These are phyloP conservation scores for Mobula hypostoma DNA, from an alignment of 2,113 vertebrate species.

Conservation along the genomic window DNA sequence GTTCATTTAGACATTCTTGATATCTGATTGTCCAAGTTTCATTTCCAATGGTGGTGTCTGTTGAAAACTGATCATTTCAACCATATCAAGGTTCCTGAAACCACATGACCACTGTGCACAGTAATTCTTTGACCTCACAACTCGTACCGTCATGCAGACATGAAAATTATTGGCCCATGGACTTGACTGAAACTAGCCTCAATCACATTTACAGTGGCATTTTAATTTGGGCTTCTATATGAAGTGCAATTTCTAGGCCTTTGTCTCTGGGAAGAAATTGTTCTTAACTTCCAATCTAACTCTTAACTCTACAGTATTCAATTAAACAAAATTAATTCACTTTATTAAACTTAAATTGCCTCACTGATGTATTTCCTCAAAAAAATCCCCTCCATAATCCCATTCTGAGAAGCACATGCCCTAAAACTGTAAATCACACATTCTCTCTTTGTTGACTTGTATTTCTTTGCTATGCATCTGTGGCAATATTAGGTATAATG, in stretches of 20 bases:
- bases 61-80: no score
- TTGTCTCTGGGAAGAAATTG: neutral
- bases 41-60: no score
- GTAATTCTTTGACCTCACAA: no score
- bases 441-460: neutral
- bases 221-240: no score
- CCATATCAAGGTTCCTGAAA: no score
- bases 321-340: neutral
- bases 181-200: no score
- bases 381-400: neutral
- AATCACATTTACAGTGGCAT: no score
- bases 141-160: no score
- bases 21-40: no score
- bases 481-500: neutral
- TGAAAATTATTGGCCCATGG: no score
- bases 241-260: neutral
- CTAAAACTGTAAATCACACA: neutral
- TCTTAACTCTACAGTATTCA: neutral
- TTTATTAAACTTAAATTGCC: neutral
- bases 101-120: no score
- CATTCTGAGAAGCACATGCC: neutral
- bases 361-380: neutral
- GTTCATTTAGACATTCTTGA: no score
- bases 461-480: neutral
- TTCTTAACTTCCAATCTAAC: neutral